Evolutionary conservation across 1,140 invertebrate species (phyloP).

Genomic region (Drosophila paulistorum): DNA sequence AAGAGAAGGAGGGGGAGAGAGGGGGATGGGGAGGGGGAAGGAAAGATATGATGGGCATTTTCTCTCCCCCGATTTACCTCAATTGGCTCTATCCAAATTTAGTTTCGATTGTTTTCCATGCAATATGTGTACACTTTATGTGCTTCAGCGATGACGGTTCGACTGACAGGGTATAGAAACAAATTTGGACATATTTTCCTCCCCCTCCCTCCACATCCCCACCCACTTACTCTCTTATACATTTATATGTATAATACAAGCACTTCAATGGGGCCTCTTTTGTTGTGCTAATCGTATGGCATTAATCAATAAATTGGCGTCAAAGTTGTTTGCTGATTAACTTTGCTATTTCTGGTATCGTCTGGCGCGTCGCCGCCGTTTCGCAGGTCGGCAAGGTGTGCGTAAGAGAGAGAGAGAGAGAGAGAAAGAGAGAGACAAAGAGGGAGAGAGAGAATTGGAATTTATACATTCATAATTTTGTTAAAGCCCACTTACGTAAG

Average conservation of each 20-base stretch:
- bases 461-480: slow-evolving; percentile 14
- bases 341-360: slow-evolving; percentile 62
- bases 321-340: slow-evolving; percentile 71
- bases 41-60: slow-evolving; percentile 7
- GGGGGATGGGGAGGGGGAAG: neutral
- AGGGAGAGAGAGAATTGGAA: neutral
- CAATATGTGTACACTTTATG: slow-evolving; percentile 22
- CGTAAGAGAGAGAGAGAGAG: neutral
- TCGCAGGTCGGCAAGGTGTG: neutral
- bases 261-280: slow-evolving; percentile 44
- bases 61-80: neutral
- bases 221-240: neutral
- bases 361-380: slow-evolving; percentile 6
- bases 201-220: neutral
- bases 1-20: too few relatives aligned
- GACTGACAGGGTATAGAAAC: slow-evolving; percentile 22
- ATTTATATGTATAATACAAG: slow-evolving; percentile 14
- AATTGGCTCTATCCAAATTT: slow-evolving; percentile 37
- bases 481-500: slow-evolving; percentile 9
- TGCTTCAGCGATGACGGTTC: slow-evolving; percentile 20
- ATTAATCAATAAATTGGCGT: slow-evolving; percentile 75
- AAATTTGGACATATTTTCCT: slow-evolving; percentile 14
- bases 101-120: slow-evolving; percentile 38
- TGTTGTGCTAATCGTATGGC: slow-evolving; percentile 60
- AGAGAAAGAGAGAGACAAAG: neutral